phyloP scores from a whole-genome alignment of 2,113 vertebrate genomes.

The Catharus bicknelli region DNA sequence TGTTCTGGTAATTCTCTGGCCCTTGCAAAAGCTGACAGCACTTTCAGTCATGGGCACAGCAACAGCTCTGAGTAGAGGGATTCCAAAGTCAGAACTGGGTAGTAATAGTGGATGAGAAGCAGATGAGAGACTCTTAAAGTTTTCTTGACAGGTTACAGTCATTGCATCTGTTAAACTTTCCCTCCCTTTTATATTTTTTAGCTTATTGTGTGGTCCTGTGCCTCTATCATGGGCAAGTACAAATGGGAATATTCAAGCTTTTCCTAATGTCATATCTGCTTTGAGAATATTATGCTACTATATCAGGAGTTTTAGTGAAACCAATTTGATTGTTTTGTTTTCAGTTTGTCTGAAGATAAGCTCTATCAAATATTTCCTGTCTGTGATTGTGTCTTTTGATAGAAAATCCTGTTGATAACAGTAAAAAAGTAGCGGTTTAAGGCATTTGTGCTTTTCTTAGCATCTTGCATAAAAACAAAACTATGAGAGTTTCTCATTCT shows the following conservation, averaged over 20 bases:
- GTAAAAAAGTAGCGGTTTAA: neutral
- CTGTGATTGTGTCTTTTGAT: neutral
- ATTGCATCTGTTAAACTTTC: neutral
- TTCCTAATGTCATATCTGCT: neutral
- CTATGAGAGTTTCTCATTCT: neutral
- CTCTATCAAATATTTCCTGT: neutral
- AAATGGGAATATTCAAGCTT: neutral
- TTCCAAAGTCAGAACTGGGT: neutral
- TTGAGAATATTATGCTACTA: neutral
- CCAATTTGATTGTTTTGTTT: neutral
- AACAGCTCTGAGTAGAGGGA: neutral
- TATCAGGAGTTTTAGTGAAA: neutral
- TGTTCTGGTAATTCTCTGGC: neutral
- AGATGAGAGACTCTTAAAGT: neutral
- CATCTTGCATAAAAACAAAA: neutral
- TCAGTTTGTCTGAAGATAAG: neutral
- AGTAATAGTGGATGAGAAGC: neutral
- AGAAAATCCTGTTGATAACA: neutral
- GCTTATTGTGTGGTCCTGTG: rapidly evolving
- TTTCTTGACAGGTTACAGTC: neutral
- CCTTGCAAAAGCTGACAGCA: neutral
- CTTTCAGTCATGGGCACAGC: rapidly evolving
- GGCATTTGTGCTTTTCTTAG: neutral
- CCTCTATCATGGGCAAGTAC: neutral
- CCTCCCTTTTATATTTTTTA: neutral